Evolutionary conservation across 1,140 invertebrate species (phyloP), one percentile per base, ranked within the genome.

Genomic region (Nephotettix cincticeps): DNA sequence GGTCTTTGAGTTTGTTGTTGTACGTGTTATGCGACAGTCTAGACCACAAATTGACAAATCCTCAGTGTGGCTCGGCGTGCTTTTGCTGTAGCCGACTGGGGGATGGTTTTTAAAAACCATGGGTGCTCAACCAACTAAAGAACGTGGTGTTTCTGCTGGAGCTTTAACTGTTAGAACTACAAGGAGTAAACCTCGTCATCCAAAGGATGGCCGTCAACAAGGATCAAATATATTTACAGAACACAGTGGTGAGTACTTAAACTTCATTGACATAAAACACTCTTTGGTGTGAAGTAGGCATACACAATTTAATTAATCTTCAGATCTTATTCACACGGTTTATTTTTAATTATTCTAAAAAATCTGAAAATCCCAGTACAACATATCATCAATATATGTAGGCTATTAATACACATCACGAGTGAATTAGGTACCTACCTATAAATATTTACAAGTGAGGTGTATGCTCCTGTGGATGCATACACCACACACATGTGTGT

Each of bases 111-210:
- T 61, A 40, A 58, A 75, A 73, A 77, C 64, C 79, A 94, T 94
- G 93, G 93, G 93, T 82, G 92, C 92, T 79, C 92, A 94, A 86
- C 93, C 93, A 86, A 92, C 90, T 78, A 94, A 95, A 83, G 92
- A 94, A 81, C 87, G 90, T 70, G 75, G 73, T 68, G 75, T 76
- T 75, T 69, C 74, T 36, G 47, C 73, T 79, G 90, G 89, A 80
- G 83, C 84, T 77, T 79, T 82, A 78, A 87, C 88, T 75, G 86
- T 87, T 75, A 85, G 90, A 80, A 86, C 88, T 75, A 83, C 87
- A 43, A 85, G 89, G 79, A 88, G 86, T 80, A 89, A 90, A 81
- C 88, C 88, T 68, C 86, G 87, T 78, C 86, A 85, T 78, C 85
- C 87, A 69, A 93, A 92, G 84, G 92, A 91, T 84, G 88, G 88